These are phyloP conservation scores for Sympetrum striolatum DNA, from an alignment of 2,888 invertebrate species.

Conservation along the genomic window DNA sequence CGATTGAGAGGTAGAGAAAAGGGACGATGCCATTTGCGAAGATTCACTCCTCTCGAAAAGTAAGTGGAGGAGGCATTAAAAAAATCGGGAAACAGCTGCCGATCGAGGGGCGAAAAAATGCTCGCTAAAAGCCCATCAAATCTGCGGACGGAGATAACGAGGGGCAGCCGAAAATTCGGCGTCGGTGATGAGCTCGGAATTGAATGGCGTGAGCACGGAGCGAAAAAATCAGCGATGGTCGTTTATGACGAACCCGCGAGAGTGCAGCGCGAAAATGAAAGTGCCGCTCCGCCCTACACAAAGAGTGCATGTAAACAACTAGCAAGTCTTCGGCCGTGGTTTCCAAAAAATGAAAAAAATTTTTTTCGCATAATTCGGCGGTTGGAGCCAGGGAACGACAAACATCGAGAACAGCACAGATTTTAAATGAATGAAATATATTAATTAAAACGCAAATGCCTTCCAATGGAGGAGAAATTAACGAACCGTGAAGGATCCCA, in stretches of 20 bases:
- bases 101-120: neutral
- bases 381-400: too few species aligned
- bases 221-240: neutral
- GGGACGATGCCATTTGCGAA: neutral
- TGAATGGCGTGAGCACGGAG: neutral
- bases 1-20: neutral
- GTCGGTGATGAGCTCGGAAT: neutral
- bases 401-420: too few species aligned
- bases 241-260: neutral
- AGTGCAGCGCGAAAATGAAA: neutral
- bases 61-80: neutral
- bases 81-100: neutral
- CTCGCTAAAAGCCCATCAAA: neutral
- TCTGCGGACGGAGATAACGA: neutral
- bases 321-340: neutral
- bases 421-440: too few species aligned
- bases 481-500: too few species aligned
- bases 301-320: neutral
- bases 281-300: neutral
- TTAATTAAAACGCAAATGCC: too few species aligned
- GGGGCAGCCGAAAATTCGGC: neutral
- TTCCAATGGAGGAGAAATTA: too few species aligned
- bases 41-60: neutral
- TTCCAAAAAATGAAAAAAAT: neutral
- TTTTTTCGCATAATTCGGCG: neutral